phyloP scores from a whole-genome alignment of 1,140 invertebrate species.

The Ridgeia piscesae region DNA sequence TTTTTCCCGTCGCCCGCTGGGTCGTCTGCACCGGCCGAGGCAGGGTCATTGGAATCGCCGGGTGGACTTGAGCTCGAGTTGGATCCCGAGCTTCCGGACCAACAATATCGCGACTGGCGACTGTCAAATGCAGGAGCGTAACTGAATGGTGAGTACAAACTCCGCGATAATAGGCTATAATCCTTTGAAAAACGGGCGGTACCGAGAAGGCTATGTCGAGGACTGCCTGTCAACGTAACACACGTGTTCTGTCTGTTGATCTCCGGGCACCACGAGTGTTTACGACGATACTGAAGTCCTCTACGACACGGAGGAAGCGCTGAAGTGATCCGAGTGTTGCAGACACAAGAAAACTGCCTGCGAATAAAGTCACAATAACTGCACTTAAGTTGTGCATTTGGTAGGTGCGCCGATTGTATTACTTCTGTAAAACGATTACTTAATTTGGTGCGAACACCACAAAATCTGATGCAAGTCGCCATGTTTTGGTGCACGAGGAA shows the following conservation, averaged over 20 bases:
- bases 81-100: not conserved
- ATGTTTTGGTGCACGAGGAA: slow-evolving; percentile 13
- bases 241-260: not conserved
- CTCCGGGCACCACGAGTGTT: not conserved
- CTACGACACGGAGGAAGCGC: not conserved
- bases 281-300: not conserved
- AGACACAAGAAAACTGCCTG: slow-evolving; percentile 9
- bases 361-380: slow-evolving; percentile 10
- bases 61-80: not conserved
- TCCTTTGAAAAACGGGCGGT: not conserved
- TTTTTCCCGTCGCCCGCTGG: not conserved
- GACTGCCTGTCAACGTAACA: not conserved
- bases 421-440: not conserved
- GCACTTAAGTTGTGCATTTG: not conserved
- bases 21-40: not conserved
- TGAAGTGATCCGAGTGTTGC: not conserved
- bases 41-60: slow-evolving; percentile 7
- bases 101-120: not conserved
- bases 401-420: not conserved
- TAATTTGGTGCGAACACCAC: not conserved
- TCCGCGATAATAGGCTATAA: not conserved
- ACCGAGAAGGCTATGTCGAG: not conserved
- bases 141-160: not conserved
- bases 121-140: not conserved
- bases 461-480: slow-evolving; percentile 24